phyloP scores from a whole-genome alignment of 2,113 vertebrate species.

The Lonchura striata region DNA sequence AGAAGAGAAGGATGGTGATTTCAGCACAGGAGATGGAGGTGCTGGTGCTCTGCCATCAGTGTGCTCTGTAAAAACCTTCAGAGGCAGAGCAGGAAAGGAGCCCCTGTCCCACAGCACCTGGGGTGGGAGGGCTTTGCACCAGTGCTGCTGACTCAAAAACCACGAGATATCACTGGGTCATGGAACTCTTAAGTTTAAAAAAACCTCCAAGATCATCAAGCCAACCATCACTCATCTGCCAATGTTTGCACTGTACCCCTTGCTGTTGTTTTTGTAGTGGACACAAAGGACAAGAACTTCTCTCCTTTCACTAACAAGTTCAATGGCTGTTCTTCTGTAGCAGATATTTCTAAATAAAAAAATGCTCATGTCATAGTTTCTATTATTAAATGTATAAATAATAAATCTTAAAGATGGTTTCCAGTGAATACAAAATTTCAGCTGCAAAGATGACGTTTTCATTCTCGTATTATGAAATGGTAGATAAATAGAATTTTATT shows the following conservation, averaged over 20 bases:
- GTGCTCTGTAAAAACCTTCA: background rate
- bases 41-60: background rate
- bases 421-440: background rate
- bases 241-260: fast-evolving
- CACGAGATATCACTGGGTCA: no score
- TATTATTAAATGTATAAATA: background rate
- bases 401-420: background rate
- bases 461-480: background rate
- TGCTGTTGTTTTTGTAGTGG: background rate
- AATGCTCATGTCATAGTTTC: background rate
- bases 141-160: fast-evolving
- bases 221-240: no score
- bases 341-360: background rate
- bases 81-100: background rate
- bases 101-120: background rate
- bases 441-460: background rate
- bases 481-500: constrained; percentile 44
- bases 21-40: background rate
- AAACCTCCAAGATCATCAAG: background rate
- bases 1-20: background rate
- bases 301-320: background rate
- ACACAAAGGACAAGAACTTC: background rate
- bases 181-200: background rate
- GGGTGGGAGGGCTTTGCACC: background rate
- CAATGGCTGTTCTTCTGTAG: background rate